Base-by-base conservation (phyloP, 2,113 vertebrate genomes). In the Dicrurus megarhynchus region DNA sequence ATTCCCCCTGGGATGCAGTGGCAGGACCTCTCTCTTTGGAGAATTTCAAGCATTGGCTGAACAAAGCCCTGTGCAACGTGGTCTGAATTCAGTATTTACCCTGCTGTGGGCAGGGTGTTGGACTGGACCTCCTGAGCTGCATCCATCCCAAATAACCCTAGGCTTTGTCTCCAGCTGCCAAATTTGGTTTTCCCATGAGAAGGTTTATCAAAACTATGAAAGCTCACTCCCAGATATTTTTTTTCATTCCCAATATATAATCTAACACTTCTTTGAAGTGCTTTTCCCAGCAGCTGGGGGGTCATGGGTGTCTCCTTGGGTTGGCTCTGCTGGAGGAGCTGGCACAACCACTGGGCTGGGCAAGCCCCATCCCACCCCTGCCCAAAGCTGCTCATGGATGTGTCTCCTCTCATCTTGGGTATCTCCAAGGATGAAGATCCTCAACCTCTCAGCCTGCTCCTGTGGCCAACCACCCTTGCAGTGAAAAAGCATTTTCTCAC, bases 221-320 rank as follows among this genome's bases (percentile, higher is more conserved):
- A 65, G 26, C 5, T n/a, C n/a, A n/a, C n/a, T 65, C 30, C 33
- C 33, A 6, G 20, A 50, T 24, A 3, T 32, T 35, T 35, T 59
- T 42, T 74, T 75, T 41, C 7, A 19, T 55, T 53, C 28, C 26
- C 2, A 5, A 1, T 84, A 33, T 11, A 30, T 59, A 63, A 63
- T 32, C 16, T 37, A 41, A 47, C 6, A 27, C 5, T n/a, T 53
- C n/a, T 71, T 33, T 37, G 68, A 77, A 70, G 28, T 21, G 19
- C n/a, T 67, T 39, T 53, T 76, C 35, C 13, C 63, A 68, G 35
- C 39, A 42, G 12, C 41, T 27, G 49, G 6, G 23, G 41, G 14
- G 10, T 30, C 3, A 8, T 0, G 0, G 6, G 21, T 17, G 21
- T 30, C 22, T 68, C 57, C 30, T 49, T 3, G 9, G 14, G 24